Base-by-base conservation (phyloP, 2,888 invertebrate genomes). In the Physocephala rufipes region DNA sequence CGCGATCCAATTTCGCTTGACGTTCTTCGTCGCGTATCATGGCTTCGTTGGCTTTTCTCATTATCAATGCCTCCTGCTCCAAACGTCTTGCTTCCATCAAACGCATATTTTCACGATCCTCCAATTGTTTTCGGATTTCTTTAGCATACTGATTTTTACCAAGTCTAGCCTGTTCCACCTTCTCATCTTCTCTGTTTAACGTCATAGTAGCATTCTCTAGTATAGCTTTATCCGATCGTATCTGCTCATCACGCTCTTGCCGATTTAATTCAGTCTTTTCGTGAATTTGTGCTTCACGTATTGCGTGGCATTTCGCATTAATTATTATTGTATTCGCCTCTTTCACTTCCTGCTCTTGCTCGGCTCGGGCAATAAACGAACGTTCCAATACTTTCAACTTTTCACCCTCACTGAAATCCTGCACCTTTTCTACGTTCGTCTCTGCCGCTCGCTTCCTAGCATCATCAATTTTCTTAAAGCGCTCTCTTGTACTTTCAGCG, bases 221-320 rank as follows among this genome's bases (percentile, higher is more conserved):
- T 53, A 86, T 85, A 77, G 82, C 79, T 45, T 82, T 79, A 49
- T 85, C 86, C 64, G 86, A 74, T 0, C 84, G 83, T 24, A 80
- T 77, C n/a, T 86, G 84, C 36, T 86, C 85, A 43, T 82, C 79
- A 21, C 80, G 80, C 16, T 83, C 67, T 16, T 84, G 85, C 13
- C 77, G 79, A 16, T 81, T 80, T 19, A 86, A 59, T 24, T 83
- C 83, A 28, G 80, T 73, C 73, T 89, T 90, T 84, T 93, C 93
- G 0, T 89, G 89, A 72, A 95, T 89, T 87, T 95, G 95, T 0
- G 94, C 94, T 82, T 95, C 93, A 21, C 95, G 87, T 62, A 95
- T 93, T 0, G 94, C 93, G 80, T 93, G 91, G 77, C 95, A 95
- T 84, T 95, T 95, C 24, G 93, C 93, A 19, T 93, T 93, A 15